Percentiles rank a stretch among this genome's conserved stretches.
Conservation (phyloP, 2,797 vertebrate genomes). For the Brotogeris chrysoptera region DNA sequence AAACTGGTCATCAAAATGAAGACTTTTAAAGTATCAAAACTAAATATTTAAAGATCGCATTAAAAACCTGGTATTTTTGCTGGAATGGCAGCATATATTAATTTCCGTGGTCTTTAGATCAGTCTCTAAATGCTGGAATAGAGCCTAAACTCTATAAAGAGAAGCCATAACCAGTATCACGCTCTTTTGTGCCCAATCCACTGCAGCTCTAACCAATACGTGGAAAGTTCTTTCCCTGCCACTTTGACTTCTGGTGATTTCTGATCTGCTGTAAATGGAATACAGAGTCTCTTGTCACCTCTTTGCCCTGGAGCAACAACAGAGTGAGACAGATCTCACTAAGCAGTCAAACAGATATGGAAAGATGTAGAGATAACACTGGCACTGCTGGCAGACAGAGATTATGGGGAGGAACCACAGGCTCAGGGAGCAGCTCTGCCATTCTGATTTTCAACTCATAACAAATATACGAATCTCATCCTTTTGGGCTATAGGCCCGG, state of each 20-base stretch:
- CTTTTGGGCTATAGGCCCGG: background rate
- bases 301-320: background rate
- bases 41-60: background rate
- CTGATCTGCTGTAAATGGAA: background rate
- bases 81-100: background rate
- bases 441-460: background rate
- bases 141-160: background rate
- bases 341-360: background rate
- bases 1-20: background rate
- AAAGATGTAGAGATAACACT: background rate
- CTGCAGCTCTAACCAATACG: background rate
- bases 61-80: background rate
- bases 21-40: background rate
- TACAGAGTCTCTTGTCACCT: background rate
- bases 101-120: background rate
- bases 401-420: fast-evolving
- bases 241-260: background rate
- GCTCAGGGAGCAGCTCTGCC: background rate
- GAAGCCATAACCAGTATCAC: background rate
- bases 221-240: background rate
- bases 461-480: background rate
- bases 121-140: background rate
- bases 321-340: background rate
- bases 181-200: fast-evolving
- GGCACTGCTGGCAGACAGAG: background rate